phyloP scores from a whole-genome alignment of 2,113 vertebrate species.

The Conger conger region DNA sequence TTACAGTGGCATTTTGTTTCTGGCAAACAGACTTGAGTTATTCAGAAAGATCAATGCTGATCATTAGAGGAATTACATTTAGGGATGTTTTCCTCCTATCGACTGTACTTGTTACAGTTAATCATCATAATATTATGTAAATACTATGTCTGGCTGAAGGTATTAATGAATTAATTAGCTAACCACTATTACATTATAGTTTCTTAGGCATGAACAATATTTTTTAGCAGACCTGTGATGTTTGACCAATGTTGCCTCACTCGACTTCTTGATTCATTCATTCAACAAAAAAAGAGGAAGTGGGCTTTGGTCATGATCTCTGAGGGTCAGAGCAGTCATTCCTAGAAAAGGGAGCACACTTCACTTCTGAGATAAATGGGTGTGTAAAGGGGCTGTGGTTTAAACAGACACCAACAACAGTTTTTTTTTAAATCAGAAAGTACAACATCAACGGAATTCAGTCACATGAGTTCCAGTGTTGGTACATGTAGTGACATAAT shows the following conservation, averaged over 20 bases:
- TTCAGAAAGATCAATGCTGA: too few species aligned
- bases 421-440: not conserved
- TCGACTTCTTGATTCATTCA: conserved; percentile 66
- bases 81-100: too few species aligned
- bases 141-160: not conserved
- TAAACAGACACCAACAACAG: conserved; percentile 11
- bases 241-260: not conserved
- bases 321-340: conserved; percentile 66
- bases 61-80: too few species aligned
- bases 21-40: too few species aligned
- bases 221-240: not conserved
- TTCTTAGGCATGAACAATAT: too few species aligned
- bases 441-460: not conserved
- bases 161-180: not conserved
- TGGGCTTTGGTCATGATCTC: conserved; percentile 32
- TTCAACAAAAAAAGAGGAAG: conserved; percentile 67
- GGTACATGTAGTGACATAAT: not conserved
- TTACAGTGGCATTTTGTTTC: too few species aligned
- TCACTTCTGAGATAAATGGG: conserved; percentile 68
- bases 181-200: not conserved
- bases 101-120: too few species aligned
- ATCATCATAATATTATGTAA: not conserved
- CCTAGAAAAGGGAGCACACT: conserved; percentile 73
- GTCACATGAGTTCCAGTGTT: not conserved
- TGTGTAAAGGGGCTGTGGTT: conserved; percentile 66